phyloP scores from a whole-genome alignment of 2,888 invertebrate genomes.

The Balanococcus diminutus region DNA sequence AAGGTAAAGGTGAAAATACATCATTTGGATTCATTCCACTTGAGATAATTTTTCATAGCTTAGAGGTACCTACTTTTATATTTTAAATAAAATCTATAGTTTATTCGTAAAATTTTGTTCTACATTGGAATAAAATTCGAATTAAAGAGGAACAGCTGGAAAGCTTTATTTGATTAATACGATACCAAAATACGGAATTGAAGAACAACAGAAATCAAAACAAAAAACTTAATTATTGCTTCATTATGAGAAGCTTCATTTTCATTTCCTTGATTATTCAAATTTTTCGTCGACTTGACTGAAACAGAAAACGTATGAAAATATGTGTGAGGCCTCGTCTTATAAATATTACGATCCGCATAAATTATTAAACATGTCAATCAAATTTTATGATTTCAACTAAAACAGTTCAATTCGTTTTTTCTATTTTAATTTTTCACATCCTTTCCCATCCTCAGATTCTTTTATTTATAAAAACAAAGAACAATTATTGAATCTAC shows the following conservation, averaged over 20 bases:
- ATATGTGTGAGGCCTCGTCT: no score
- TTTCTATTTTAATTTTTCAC: no score
- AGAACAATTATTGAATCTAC: no score
- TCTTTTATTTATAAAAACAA: no score
- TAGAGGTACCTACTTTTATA: constrained; percentile 22
- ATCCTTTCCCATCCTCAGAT: no score
- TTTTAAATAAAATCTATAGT: constrained; percentile 21
- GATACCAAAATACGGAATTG: background rate
- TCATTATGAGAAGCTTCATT: background rate
- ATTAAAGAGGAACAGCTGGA: background rate
- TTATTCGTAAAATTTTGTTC: constrained; percentile 13
- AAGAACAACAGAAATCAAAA: background rate
- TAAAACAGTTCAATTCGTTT: no score
- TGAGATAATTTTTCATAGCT: constrained; percentile 15
- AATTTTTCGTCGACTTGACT: background rate
- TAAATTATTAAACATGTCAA: no score
- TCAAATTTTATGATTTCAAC: no score
- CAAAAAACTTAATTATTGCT: background rate
- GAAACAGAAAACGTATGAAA: no score
- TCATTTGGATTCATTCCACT: background rate
- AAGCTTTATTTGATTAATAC: background rate
- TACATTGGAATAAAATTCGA: background rate
- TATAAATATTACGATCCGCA: no score
- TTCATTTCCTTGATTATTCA: background rate
- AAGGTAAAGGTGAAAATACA: background rate